Evolutionary conservation across 1,140 invertebrate species (phyloP).

Genomic region (Diplogasteroides magnus): DNA sequence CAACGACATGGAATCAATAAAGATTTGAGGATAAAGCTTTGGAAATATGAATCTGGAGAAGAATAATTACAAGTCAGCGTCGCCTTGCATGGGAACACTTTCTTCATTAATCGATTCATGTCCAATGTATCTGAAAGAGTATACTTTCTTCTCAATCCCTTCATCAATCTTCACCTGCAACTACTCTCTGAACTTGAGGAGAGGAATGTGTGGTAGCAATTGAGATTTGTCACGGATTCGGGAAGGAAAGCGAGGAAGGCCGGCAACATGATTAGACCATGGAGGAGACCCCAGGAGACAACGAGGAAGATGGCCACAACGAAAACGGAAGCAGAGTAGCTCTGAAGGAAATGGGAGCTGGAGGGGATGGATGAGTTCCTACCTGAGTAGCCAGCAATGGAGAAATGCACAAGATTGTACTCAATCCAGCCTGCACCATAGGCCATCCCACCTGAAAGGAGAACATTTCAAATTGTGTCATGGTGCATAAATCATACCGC

Average conservation of each 20-base stretch:
- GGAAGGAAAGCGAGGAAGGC: constrained; percentile 55
- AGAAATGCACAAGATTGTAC: constrained; percentile 82
- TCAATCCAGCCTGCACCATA: constrained; percentile 78
- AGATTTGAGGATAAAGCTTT: no score
- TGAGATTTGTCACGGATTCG: constrained; percentile 35
- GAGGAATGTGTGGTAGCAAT: constrained; percentile 33
- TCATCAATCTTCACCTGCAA: no score
- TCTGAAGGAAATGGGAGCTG: constrained; percentile 22
- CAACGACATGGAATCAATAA: no score
- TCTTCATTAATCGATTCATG: no score
- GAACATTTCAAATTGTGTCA: neutral
- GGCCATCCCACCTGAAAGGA: constrained; percentile 71
- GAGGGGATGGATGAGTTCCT: neutral
- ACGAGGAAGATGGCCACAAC: constrained; percentile 58
- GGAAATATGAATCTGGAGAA: no score
- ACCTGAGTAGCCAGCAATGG: constrained; percentile 63
- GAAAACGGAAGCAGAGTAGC: constrained; percentile 67
- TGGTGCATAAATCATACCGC: neutral
- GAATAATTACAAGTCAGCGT: no score
- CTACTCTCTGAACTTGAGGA: constrained; percentile 31
- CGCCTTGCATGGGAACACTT: no score
- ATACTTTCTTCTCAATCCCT: no score
- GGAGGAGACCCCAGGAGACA: constrained; percentile 54
- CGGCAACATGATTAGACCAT: constrained; percentile 54
- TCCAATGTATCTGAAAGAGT: no score